A percentile compares a stretch with the other conserved stretches of the same genome.
These are phyloP conservation scores for Napeogenes sylphis DNA, from an alignment of 2,888 invertebrate genomes.

Conservation along the genomic window DNA sequence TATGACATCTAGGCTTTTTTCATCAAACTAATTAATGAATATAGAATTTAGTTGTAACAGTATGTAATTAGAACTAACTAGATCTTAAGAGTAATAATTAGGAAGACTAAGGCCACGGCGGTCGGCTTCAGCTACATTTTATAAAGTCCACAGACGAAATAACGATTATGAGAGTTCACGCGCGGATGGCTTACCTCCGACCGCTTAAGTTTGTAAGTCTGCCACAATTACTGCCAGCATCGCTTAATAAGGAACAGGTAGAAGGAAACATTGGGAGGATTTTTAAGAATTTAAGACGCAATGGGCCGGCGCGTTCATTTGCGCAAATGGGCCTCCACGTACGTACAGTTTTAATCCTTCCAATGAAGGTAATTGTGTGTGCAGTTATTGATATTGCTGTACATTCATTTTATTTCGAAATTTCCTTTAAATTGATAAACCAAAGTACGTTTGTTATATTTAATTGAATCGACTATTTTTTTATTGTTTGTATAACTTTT, in stretches of 20 bases:
- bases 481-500: too few species aligned
- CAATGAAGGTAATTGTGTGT: conserved; percentile 68
- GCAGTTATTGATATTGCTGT: conserved; percentile 62
- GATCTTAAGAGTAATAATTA: background rate
- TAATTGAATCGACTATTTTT: background rate
- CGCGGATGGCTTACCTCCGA: conserved; percentile 60
- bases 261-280: conserved; percentile 53
- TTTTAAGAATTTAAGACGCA: conserved; percentile 58
- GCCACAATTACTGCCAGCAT: conserved; percentile 66
- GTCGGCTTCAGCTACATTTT: conserved; percentile 59
- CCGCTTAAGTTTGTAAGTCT: conserved; percentile 74
- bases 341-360: conserved; percentile 57
- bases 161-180: conserved; percentile 67
- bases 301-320: conserved; percentile 36
- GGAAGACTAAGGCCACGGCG: conserved; percentile 36
- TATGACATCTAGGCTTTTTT: too few species aligned
- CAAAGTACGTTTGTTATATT: conserved; percentile 19
- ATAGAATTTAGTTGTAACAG: too few species aligned
- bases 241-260: conserved; percentile 64
- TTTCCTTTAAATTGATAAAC: conserved; percentile 42
- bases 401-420: conserved; percentile 44
- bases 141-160: conserved; percentile 75
- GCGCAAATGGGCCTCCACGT: conserved; percentile 51
- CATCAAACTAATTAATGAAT: too few species aligned
- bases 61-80: background rate